Percentiles rank a stretch among this genome's conserved stretches.
Conservation (phyloP, 2,888 invertebrate genomes). For the Nesidiocoris tenuis region DNA sequence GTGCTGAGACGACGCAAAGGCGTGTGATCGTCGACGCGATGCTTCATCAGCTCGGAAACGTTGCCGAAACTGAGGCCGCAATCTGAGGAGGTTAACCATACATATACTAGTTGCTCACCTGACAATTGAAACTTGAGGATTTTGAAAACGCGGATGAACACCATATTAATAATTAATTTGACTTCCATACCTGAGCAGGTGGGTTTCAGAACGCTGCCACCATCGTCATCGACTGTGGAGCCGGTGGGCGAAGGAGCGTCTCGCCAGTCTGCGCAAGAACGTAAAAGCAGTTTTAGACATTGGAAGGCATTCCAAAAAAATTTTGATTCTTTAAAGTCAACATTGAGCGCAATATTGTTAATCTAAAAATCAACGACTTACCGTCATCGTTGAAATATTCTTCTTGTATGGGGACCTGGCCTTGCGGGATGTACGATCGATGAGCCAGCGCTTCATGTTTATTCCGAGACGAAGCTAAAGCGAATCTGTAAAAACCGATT, state of each 20-base stretch:
- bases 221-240: constrained; percentile 30
- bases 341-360: too few species aligned
- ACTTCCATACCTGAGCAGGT: constrained; percentile 44
- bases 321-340: too few species aligned
- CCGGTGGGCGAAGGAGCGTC: constrained; percentile 45
- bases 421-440: constrained; percentile 29
- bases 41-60: constrained; percentile 48
- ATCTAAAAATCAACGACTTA: background rate
- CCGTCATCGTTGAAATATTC: constrained; percentile 42
- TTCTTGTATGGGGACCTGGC: constrained; percentile 16
- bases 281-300: background rate
- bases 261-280: constrained; percentile 42
- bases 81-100: constrained; percentile 47
- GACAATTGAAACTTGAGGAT: too few species aligned
- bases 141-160: background rate
- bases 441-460: constrained; percentile 46
- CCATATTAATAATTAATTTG: background rate
- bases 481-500: constrained; percentile 34
- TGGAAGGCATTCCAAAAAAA: background rate
- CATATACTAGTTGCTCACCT: too few species aligned
- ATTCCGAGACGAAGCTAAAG: constrained; percentile 41
- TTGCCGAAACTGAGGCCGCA: constrained; percentile 50
- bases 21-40: constrained; percentile 48
- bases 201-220: constrained; percentile 23
- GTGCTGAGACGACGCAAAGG: constrained; percentile 24